Base-by-base conservation (phyloP, 1,140 invertebrate species). In the Drosophila funebris region DNA sequence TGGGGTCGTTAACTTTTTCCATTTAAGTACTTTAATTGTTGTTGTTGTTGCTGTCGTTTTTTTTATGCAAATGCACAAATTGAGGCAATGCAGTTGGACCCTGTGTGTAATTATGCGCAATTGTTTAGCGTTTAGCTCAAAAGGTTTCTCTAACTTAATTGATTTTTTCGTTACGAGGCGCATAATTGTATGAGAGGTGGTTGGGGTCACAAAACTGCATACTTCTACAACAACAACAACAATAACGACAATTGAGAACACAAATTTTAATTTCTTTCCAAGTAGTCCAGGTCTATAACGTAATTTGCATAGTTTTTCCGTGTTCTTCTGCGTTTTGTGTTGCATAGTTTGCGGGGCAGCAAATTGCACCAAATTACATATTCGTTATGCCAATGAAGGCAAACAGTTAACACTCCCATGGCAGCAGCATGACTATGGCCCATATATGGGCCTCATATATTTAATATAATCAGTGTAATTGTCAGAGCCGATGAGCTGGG, bases 381-480 rank as follows among this genome's bases (percentile, higher is more conserved):
- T 27, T 20, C 44, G 27, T 33, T 46, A 44, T 24, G 36, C 18
- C 20, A 22, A 36, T 44, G 31, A 44, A 33, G 48, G 60, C 69
- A 29, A 74, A 75, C 79, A 57, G 75, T 79, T 84, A 73, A 76
- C 80, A 84, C 80, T 78, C 76, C 63, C 64, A 61, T 56, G 27
- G 39, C 53, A 67, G 33, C 50, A 43, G 52, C 50, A 27, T 24
- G 60, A 7, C 31, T 48, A 43, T 48, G 41, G 41, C 43, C 82
- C 82, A 74, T 87, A 87, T 85, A 87, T 85, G 82, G 82, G 22
- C 67, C 75, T 85, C 74, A 85, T 87, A 81, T 85, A 81, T 85
- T 78, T 78, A 85, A 85, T 81, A 75, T 82, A 87, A 87, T 87
- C 83, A 88, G 78, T 87, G 83, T 88, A 87, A 87, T 87, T 87